Base-by-base conservation (phyloP, 1,140 invertebrate genomes). In the Atta cephalotes region DNA sequence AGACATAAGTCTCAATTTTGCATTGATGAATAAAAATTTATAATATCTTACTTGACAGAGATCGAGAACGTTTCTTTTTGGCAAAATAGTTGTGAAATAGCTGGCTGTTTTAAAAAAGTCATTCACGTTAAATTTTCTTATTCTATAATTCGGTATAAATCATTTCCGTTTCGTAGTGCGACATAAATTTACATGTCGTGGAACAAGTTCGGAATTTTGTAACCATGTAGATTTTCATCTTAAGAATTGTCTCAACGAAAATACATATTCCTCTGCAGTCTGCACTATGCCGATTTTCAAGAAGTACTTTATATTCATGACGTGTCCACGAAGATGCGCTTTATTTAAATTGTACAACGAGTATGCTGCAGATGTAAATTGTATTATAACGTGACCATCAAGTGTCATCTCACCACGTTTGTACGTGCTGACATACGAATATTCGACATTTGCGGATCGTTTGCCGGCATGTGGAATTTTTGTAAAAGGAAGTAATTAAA, bases 231-330 rank as follows among this genome's bases (percentile, higher is more conserved):
- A 70, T 71, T 45, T 53, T 84, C 86, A 49, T 77, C 56, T 35
- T 12, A 21, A 49, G 65, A 81, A 81, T 58, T 65, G 39, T 21
- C 49, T 49, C 49, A 31, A 60, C 68, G 51, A 80, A 79, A 35
- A 87, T 45, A 35, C 21, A 74, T 51, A 25, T 49, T n/a, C 16
- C 0, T 14, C 68, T 21, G 31, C 63, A 25, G 0, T 14, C 58
- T 21, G 49, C 63, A 25, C 53, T 31, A 25, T 35, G 25, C 39
- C 58, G 51, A 68, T 39, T 35, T 74, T 60, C 71, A 18, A 39
- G 49, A 7, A 7, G 51, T 71, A 68, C 56, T 89, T 89, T 89
- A 72, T 66, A 85, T 89, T 88, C 80, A 85, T 49, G 21, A 16
- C 58, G 39, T 25, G 53, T 56, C 28, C 63, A 12, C 18, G 58